Evolutionary conservation across 1,140 invertebrate species (phyloP).

Genomic region (Anagrus nilaparvatae): DNA sequence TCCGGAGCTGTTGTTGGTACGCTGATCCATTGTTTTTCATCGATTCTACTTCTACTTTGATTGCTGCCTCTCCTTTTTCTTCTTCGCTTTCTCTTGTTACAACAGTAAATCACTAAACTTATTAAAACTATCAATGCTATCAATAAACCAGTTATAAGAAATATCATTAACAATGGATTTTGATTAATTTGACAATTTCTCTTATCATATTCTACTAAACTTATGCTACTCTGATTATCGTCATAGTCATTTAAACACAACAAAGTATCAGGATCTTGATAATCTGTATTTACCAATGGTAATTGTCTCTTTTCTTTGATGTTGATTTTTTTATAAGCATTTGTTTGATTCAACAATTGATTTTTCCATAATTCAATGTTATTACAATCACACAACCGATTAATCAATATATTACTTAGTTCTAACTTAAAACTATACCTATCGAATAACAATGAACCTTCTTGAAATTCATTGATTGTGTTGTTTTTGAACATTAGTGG

Average conservation of each 20-base stretch:
- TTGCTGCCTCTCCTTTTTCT: constrained; percentile 16
- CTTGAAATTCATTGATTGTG: constrained; percentile 44
- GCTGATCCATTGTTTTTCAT: constrained; percentile 41
- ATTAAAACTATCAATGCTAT: constrained; percentile 17
- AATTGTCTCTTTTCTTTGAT: no score
- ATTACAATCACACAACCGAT: constrained; percentile 49
- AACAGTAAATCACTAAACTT: constrained; percentile 29
- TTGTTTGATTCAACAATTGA: constrained; percentile 38
- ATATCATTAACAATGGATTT: constrained; percentile 27
- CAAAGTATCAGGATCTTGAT: constrained; percentile 30
- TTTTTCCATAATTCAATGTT: constrained; percentile 36
- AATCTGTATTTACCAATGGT: constrained; percentile 3
- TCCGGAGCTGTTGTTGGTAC: constrained; percentile 39
- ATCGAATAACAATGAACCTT: constrained; percentile 50
- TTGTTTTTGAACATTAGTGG: constrained; percentile 57
- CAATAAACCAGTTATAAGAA: constrained; percentile 22
- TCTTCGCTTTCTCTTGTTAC: constrained; percentile 23
- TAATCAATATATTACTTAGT: constrained; percentile 49
- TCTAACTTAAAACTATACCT: constrained; percentile 42
- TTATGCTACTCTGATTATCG: constrained; percentile 16
- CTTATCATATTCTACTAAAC: constrained; percentile 28
- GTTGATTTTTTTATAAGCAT: constrained; percentile 27
- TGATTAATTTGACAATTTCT: constrained; percentile 27
- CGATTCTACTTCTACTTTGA: background rate
- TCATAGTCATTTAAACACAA: constrained; percentile 25